Evolutionary conservation across 1,140 invertebrate species (phyloP).

Genomic region (Yoshiicerus persimilis): DNA sequence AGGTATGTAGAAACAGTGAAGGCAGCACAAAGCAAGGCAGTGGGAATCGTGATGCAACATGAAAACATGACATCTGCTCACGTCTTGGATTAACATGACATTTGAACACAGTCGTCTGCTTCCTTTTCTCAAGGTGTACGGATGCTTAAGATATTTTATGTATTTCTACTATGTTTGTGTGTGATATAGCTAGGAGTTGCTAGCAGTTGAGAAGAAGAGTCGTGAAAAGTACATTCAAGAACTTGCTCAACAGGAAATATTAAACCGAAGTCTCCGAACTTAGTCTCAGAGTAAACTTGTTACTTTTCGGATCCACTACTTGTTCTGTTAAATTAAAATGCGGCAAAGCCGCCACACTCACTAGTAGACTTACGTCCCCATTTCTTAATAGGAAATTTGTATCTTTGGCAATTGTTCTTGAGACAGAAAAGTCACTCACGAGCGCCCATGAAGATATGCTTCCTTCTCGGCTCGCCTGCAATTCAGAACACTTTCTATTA

Average conservation of each 20-base stretch:
- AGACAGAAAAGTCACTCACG: constrained; percentile 69
- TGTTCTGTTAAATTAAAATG: constrained; percentile 93
- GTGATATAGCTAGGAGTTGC: neutral
- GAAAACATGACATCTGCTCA: constrained; percentile 15
- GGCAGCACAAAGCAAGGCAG: neutral
- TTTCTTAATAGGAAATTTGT: constrained; percentile 84
- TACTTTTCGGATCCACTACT: constrained; percentile 91
- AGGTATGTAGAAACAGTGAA: neutral
- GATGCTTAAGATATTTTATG: neutral
- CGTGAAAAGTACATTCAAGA: neutral
- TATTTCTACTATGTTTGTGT: neutral
- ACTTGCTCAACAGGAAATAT: constrained; percentile 25
- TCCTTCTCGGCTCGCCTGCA: constrained; percentile 42
- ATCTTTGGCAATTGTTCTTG: constrained; percentile 65
- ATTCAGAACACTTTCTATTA: neutral
- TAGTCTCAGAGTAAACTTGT: constrained; percentile 89
- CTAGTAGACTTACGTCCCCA: constrained; percentile 88
- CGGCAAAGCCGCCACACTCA: constrained; percentile 79
- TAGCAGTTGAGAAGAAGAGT: neutral
- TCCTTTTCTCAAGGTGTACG: neutral
- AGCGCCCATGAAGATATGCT: constrained; percentile 46
- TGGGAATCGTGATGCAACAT: neutral
- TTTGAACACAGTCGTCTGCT: neutral
- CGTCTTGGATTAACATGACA: constrained; percentile 6
- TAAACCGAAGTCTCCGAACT: constrained; percentile 96